Percentiles rank a stretch among this genome's conserved stretches.
phyloP scores from a whole-genome alignment of 1,140 invertebrate species.

The Drosophila chauvacae region DNA sequence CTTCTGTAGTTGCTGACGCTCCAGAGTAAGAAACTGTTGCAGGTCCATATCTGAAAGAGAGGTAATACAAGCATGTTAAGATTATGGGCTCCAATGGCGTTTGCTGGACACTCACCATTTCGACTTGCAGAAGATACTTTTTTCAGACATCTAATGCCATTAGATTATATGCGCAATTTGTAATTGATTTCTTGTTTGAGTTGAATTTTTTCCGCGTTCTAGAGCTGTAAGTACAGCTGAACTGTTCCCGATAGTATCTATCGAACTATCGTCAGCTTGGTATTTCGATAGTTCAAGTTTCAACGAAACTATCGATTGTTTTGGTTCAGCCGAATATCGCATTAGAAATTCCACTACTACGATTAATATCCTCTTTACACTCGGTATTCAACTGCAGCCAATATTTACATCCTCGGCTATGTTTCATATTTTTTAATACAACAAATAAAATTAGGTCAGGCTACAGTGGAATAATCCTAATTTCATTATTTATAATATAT shows the following conservation, averaged over 20 bases:
- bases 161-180: not conserved
- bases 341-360: not conserved
- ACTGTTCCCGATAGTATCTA: not conserved
- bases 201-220: conserved; percentile 53
- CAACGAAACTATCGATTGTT: not conserved
- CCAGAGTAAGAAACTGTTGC: conserved; percentile 59
- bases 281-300: not conserved
- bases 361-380: not conserved
- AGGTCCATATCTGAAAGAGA: conserved; percentile 52
- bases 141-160: not conserved
- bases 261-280: not conserved
- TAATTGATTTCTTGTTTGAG: not conserved
- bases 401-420: not conserved
- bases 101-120: conserved; percentile 1
- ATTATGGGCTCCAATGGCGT: not conserved
- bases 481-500: no score
- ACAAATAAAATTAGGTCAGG: no score
- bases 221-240: no score
- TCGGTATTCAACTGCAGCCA: not conserved
- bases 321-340: no score
- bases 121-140: not conserved
- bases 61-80: not conserved
- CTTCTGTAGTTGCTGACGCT: conserved; percentile 60
- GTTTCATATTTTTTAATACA: no score
- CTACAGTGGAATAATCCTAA: no score